A percentile compares a stretch with the other conserved stretches of the same genome.
These are phyloP conservation scores for Cybosia mesomella DNA, from an alignment of 2,888 invertebrate species.

Conservation along the genomic window DNA sequence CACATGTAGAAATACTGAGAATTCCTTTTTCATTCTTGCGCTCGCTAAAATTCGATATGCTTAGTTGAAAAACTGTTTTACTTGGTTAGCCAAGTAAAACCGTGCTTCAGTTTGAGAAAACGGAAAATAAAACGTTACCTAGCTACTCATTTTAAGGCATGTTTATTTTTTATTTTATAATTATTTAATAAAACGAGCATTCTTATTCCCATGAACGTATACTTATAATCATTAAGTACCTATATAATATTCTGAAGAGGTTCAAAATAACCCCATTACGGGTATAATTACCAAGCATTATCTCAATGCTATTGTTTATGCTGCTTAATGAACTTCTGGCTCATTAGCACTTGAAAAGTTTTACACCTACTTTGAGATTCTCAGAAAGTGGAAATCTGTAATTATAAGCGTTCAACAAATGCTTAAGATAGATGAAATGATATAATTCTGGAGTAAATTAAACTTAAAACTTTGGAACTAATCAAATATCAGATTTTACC, in stretches of 20 bases:
- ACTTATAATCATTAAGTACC: slow-evolving; percentile 21
- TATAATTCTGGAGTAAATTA: background rate
- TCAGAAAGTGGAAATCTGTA: slow-evolving; percentile 40
- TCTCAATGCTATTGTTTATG: slow-evolving; percentile 35
- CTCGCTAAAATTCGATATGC: background rate
- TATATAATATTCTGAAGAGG: slow-evolving; percentile 17
- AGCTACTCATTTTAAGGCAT: background rate
- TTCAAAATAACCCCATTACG: slow-evolving; percentile 26
- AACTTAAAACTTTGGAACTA: background rate
- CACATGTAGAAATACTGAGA: background rate
- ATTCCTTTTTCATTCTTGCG: background rate
- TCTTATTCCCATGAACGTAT: slow-evolving; percentile 38
- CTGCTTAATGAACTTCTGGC: slow-evolving; percentile 29
- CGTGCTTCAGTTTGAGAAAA: background rate
- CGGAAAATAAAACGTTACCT: background rate
- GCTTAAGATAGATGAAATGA: slow-evolving; percentile 29
- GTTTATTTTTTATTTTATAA: background rate
- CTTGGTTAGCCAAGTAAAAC: slow-evolving; percentile 6
- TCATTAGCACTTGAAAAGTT: slow-evolving; percentile 35
- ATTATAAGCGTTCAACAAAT: slow-evolving; percentile 36
- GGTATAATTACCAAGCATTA: slow-evolving; percentile 32
- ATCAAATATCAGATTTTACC: background rate
- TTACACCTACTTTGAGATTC: slow-evolving; percentile 37
- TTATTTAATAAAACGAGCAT: slow-evolving; percentile 1
- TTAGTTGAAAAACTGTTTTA: background rate